These are phyloP conservation scores for Catalaphyllia jardinei DNA, from an alignment of 64 coral and sea anemone species.

Conservation along the genomic window DNA sequence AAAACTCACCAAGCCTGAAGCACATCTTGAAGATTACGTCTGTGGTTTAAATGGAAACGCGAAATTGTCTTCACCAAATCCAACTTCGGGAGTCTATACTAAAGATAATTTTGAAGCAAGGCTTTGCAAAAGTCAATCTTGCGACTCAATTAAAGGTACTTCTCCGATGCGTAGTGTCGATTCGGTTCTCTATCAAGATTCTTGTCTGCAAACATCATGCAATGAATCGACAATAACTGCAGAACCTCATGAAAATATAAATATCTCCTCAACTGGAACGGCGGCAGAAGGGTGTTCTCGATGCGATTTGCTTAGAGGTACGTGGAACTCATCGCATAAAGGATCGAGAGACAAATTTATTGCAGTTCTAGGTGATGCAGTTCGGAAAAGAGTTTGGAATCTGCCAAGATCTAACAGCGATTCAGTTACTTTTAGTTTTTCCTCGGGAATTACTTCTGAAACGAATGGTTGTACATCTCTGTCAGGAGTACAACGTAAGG, in stretches of 20 bases:
- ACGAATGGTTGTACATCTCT: background rate
- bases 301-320: background rate
- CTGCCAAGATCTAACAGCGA: constrained; percentile 56
- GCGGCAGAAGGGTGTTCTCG: background rate
- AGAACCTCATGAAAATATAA: background rate
- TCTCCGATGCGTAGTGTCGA: background rate
- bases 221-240: background rate
- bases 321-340: background rate
- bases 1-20: background rate
- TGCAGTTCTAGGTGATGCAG: constrained; percentile 71
- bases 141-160: background rate
- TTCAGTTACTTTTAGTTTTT: background rate
- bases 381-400: constrained; percentile 83
- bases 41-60: background rate
- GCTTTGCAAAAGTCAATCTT: background rate
- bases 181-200: background rate
- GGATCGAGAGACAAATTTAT: constrained; percentile 45
- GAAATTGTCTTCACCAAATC: background rate
- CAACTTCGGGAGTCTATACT: background rate
- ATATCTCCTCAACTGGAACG: background rate
- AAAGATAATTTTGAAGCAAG: background rate
- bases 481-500: background rate
- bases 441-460: background rate
- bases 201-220: background rate
- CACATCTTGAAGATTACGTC: background rate